Base-by-base conservation (phyloP, 2,888 invertebrate genomes). In the Falcaria lacertinaria region DNA sequence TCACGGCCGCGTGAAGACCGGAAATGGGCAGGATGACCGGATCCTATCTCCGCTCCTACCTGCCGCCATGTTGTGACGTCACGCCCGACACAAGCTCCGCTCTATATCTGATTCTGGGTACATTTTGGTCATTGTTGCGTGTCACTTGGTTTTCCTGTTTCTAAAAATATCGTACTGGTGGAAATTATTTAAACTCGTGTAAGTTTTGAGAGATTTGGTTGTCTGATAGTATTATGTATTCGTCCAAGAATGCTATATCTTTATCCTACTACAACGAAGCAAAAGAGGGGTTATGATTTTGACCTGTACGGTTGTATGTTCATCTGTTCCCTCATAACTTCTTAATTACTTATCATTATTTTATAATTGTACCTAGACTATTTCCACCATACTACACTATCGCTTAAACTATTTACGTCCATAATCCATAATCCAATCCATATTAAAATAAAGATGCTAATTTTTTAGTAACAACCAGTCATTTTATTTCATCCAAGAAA, bases 1-100 rank as follows among this genome's bases (percentile, higher is more conserved):
- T 86, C 88, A 89, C 85, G 87, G 85, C 85, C 86, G 87, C 86
- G 87, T 89, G 89, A 89, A 89, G 88, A 88, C 89, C 88, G 89
- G 89, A 88, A 88, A 89, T 89, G 89, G 88, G 75, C 88, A 89
- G 88, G 88, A 88, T 89, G 89, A 88, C 89, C 89, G 89, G 87
- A 89, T 88, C 86, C 88, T 88, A 89, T 89, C 89, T 88, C 85
- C 84, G 82, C 82, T 82, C 74, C 79, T 80, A 80, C 77, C 83
- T 83, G 81, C 86, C 86, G 76, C 78, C 86, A 82, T 85, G 84
- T 84, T 84, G 81, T 85, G 81, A 87, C 82, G 84, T 87, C 85
- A 84, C 76, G 60, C 54, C 61, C 63, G 55, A 59, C 56, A 45
- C 56, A 50, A 44, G 41, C 47, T 41, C 35, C 36, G 28, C 51